These are phyloP conservation scores for Oligia fasciuncula DNA, from an alignment of 2,888 invertebrate genomes.

Conservation along the genomic window DNA sequence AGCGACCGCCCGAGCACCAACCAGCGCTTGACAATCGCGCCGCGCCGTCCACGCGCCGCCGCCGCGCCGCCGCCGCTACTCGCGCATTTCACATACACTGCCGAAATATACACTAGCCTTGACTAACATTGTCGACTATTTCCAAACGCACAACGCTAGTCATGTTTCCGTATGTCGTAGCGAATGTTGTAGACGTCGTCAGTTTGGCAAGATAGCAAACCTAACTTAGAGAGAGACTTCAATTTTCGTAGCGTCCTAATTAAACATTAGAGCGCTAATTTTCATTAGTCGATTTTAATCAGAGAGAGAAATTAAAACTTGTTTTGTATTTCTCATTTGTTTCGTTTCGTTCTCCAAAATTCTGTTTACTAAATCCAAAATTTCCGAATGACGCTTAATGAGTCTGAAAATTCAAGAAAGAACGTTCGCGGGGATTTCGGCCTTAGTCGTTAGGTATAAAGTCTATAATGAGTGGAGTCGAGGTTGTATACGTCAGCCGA, in stretches of 20 bases:
- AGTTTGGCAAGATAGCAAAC: constrained; percentile 35
- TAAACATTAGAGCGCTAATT: constrained; percentile 48
- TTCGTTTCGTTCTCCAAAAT: constrained; percentile 75
- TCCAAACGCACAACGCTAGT: constrained; percentile 72
- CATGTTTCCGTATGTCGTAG: constrained; percentile 75
- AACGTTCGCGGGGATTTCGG: constrained; percentile 67
- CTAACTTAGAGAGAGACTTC: constrained; percentile 18
- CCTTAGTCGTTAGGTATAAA: constrained; percentile 74
- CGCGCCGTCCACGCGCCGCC: constrained; percentile 65
- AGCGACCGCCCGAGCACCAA: constrained; percentile 72
- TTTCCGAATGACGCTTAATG: constrained; percentile 85
- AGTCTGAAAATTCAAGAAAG: constrained; percentile 82
- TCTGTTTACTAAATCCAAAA: constrained; percentile 85
- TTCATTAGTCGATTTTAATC: constrained; percentile 63
- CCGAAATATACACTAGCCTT: constrained; percentile 83
- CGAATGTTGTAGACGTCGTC: constrained; percentile 61
- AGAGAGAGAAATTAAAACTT: constrained; percentile 60
- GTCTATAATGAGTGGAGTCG: constrained; percentile 72
- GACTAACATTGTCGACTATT: constrained; percentile 80
- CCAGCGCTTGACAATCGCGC: constrained; percentile 71
- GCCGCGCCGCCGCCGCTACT: constrained; percentile 60
- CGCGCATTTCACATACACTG: constrained; percentile 80
- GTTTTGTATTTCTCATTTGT: constrained; percentile 72
- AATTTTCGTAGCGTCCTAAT: constrained; percentile 48
- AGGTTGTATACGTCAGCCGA: constrained; percentile 82